Conservation (phyloP, 2,113 vertebrate species). For the Planiliza haematocheilus region DNA sequence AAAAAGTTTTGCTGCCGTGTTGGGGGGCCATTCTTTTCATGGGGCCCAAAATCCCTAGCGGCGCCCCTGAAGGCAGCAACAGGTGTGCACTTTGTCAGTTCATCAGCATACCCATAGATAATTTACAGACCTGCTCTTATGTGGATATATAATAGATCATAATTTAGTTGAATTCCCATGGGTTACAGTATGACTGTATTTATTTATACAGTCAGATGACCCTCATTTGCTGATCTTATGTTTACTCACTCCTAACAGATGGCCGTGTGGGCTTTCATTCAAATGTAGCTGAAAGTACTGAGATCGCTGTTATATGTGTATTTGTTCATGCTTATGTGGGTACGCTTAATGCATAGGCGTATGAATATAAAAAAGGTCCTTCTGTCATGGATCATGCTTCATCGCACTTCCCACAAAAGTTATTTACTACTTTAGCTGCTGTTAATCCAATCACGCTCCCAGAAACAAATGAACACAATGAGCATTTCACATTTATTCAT, state of each 20-base stretch:
- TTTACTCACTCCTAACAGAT: slow-evolving; percentile 55
- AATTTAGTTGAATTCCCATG: slow-evolving; percentile 20
- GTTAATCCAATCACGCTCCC: slow-evolving; percentile 22
- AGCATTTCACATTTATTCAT: slow-evolving; percentile 14
- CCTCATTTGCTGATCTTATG: slow-evolving; percentile 20
- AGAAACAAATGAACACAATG: slow-evolving; percentile 22
- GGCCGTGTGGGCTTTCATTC: slow-evolving; percentile 56
- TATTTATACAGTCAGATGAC: slow-evolving; percentile 32
- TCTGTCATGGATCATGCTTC: background rate
- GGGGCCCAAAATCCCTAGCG: no score
- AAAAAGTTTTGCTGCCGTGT: no score
- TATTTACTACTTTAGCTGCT: slow-evolving; percentile 16
- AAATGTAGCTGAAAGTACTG: slow-evolving; percentile 7
- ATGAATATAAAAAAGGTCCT: slow-evolving; percentile 14
- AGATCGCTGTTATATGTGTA: background rate
- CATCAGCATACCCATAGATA: no score
- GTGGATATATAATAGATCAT: background rate
- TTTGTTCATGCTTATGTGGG: background rate
- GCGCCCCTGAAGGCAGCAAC: no score
- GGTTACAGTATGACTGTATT: slow-evolving; percentile 17
- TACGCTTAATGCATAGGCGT: background rate
- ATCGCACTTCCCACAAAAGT: background rate
- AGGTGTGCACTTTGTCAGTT: no score
- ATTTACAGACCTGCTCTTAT: background rate
- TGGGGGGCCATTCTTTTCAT: no score